phyloP scores from a whole-genome alignment of 2,113 vertebrate species.

The Eira barbara region DNA sequence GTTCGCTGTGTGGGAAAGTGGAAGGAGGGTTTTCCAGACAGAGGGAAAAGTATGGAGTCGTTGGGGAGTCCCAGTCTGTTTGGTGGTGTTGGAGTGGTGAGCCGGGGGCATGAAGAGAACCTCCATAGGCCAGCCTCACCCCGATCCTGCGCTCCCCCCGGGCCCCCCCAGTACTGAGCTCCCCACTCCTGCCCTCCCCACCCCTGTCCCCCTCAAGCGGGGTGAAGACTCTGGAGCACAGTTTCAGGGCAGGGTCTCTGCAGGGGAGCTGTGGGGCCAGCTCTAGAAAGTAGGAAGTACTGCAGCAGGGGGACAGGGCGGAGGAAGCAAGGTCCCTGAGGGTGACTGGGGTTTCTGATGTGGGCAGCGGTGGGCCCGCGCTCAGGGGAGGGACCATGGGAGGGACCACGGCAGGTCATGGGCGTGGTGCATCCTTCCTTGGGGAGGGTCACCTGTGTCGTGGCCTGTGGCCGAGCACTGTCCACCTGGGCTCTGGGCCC shows the following conservation, averaged over 20 bases:
- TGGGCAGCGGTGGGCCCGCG: neutral
- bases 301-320: fast-evolving
- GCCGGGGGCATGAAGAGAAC: neutral
- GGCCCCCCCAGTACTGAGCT: too few relatives aligned
- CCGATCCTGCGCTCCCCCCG: fast-evolving
- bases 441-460: fast-evolving
- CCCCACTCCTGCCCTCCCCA: neutral
- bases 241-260: neutral
- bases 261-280: fast-evolving
- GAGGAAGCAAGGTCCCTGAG: fast-evolving
- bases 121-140: neutral
- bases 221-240: too few relatives aligned
- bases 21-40: neutral
- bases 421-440: fast-evolving
- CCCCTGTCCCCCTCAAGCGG: neutral
- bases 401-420: neutral
- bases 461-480: neutral
- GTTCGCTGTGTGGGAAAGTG: fast-evolving
- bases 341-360: neutral
- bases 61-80: neutral
- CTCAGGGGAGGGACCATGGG: neutral
- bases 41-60: fast-evolving
- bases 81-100: neutral
- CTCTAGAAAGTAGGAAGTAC: neutral
- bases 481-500: neutral